Evolutionary conservation across 2,888 invertebrate species (phyloP).

Genomic region (Herminia tarsipennalis): DNA sequence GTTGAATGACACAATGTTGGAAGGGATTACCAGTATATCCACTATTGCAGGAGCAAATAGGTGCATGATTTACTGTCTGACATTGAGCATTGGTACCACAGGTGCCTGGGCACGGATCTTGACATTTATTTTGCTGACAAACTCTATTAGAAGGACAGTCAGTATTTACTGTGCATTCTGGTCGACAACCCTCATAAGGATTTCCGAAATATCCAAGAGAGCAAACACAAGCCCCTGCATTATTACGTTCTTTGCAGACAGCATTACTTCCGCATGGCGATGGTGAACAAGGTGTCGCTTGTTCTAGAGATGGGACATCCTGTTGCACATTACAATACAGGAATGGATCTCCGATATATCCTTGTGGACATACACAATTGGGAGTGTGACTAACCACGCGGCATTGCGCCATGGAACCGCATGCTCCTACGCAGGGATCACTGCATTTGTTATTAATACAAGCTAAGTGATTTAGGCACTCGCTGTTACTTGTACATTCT

Average conservation of each 20-base stretch:
- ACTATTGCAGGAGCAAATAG: constrained; percentile 88
- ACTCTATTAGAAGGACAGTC: constrained; percentile 90
- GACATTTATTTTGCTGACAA: constrained; percentile 90
- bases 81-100: constrained; percentile 91
- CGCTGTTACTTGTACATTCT: constrained; percentile 90
- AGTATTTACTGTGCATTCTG: constrained; percentile 90
- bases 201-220: constrained; percentile 87
- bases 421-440: constrained; percentile 90
- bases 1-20: constrained; percentile 66
- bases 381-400: constrained; percentile 90
- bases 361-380: constrained; percentile 88
- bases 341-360: constrained; percentile 91
- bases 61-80: constrained; percentile 89
- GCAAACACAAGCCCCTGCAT: constrained; percentile 90
- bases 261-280: constrained; percentile 91
- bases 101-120: constrained; percentile 91
- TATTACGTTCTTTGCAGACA: constrained; percentile 88
- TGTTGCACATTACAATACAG: constrained; percentile 83
- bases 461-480: constrained; percentile 88
- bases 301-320: constrained; percentile 62
- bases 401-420: constrained; percentile 90
- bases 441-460: constrained; percentile 90
- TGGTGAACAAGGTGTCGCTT: constrained; percentile 87
- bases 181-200: constrained; percentile 89
- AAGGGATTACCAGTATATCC: constrained; percentile 88